Evolutionary conservation across 2,888 invertebrate species (phyloP).

Genomic region (Allacma fusca): DNA sequence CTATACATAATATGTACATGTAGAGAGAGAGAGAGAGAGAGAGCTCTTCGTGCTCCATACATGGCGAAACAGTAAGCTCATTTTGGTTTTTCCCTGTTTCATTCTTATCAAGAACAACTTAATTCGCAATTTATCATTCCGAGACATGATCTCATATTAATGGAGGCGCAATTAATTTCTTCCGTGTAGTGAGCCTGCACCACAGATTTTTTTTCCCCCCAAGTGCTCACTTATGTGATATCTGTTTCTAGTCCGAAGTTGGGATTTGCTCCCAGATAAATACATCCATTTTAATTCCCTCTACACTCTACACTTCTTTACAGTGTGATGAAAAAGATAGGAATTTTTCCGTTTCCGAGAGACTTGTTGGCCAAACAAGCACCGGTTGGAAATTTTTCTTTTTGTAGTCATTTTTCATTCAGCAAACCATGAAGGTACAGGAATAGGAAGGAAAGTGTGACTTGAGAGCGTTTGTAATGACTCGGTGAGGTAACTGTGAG

Average conservation of each 20-base stretch:
- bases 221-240: too few relatives aligned
- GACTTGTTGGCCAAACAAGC: not conserved
- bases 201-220: not conserved
- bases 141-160: conserved; percentile 7
- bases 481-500: not conserved
- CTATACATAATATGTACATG: too few relatives aligned
- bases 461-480: not conserved
- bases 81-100: not conserved
- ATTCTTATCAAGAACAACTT: conserved; percentile 4
- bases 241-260: too few relatives aligned
- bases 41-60: too few relatives aligned
- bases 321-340: not conserved
- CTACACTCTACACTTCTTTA: too few relatives aligned
- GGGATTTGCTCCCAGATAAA: too few relatives aligned
- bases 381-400: not conserved
- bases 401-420: not conserved
- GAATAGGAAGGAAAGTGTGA: not conserved
- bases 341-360: not conserved
- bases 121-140: conserved; percentile 15
- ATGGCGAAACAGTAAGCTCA: not conserved
- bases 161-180: not conserved
- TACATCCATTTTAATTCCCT: too few relatives aligned
- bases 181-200: not conserved
- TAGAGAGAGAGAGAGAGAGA: too few relatives aligned
- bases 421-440: not conserved